Evolutionary conservation across 1,140 invertebrate species (phyloP), one percentile per base, ranked within the genome.

Genomic region (Panagrolaimus sp.): DNA sequence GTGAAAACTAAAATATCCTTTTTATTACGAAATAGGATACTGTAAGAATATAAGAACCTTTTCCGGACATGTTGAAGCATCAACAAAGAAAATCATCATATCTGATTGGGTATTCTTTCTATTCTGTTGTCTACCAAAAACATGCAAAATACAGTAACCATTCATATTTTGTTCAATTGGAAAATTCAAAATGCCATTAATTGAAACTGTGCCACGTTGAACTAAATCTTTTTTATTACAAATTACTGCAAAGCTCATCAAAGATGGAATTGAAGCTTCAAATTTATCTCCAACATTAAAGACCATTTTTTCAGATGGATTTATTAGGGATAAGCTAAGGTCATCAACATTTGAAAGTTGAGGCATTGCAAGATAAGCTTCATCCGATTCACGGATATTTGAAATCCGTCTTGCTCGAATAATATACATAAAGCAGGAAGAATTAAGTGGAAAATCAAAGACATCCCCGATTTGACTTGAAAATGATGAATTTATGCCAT

Each of bases 1-100:
- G 14, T 1, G 52, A 58, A 28, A 26, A 58, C 52, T 58, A 28
- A 21, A 58, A 58, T 15, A 28, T 24, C 1, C 12, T 12, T 14
- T n/a, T n/a, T n/a, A n/a, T n/a, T n/a, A 24, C 0, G 1, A 58
- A 24, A 58, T n/a, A 58, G 8, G 21, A 26, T 58, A 58, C 52
- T 26, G 8, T 58, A 12, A n/a, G 15, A 21, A 12, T n/a, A 21
- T 28, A n/a, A 6, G 15, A 14, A 26, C 15, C 28, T 14, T 14
- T 14, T n/a, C 32, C 2, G 32, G 32, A 38, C 32, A 38, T 38
- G 32, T 38, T 38, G 32, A 2, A 4, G 32, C 7, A 4, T 14
- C 52, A 26, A 58, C 52, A 14, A 58, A 58, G 21, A 58, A 58
- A 12, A 58, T 12, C 1, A 12, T 12, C 52, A 58, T 58, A 58